Conservation (phyloP, 2,888 invertebrate genomes). For the Pheosia tremula region DNA sequence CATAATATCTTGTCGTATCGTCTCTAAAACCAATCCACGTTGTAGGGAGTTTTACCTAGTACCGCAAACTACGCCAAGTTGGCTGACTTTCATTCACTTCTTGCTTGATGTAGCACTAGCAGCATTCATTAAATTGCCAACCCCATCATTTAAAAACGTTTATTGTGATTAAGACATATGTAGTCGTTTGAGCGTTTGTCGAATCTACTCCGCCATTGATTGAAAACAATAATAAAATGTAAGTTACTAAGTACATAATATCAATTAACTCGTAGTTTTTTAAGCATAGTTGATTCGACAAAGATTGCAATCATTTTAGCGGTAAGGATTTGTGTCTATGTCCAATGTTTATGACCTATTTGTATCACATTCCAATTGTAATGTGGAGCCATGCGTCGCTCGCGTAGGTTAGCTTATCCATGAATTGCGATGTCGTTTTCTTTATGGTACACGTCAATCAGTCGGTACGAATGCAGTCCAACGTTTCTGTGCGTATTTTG, state of each 20-base stretch:
- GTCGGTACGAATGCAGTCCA: background rate
- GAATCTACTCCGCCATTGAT: conserved; percentile 26
- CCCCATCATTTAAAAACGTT: conserved; percentile 29
- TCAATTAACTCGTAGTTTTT: conserved; percentile 30
- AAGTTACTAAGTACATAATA: conserved; percentile 24
- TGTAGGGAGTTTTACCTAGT: no score
- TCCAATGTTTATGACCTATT: background rate
- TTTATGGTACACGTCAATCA: background rate
- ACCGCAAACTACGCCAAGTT: no score
- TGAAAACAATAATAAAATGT: conserved; percentile 33
- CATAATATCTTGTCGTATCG: no score
- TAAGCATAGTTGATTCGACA: conserved; percentile 25
- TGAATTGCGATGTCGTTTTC: background rate
- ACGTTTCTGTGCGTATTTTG: no score
- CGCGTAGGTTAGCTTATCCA: background rate
- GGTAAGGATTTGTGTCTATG: conserved; percentile 14
- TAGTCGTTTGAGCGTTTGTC: conserved; percentile 28
- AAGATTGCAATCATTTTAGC: conserved; percentile 20
- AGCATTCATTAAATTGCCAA: conserved; percentile 22
- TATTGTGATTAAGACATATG: conserved; percentile 40
- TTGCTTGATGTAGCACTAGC: background rate
- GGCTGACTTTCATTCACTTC: no score
- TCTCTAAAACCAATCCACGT: no score
- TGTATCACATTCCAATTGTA: background rate
- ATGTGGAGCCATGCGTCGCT: background rate